These are phyloP conservation scores for Bombus cullumanus DNA, from an alignment of 1,140 invertebrate species.

Conservation along the genomic window DNA sequence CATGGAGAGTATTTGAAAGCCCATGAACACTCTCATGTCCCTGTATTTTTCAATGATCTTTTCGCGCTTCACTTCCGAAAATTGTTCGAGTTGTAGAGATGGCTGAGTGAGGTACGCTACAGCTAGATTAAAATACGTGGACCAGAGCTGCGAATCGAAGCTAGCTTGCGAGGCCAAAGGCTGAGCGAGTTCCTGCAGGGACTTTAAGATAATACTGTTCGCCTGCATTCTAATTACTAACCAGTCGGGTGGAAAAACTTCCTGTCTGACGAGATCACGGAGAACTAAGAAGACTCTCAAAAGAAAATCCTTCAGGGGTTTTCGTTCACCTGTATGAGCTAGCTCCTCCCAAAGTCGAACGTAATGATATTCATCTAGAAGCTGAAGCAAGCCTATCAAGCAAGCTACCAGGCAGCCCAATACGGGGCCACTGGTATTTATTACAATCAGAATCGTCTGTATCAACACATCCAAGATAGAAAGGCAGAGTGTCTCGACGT, in stretches of 20 bases:
- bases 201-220: slow-evolving; percentile 93
- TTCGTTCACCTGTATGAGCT: slow-evolving; percentile 85
- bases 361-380: slow-evolving; percentile 94
- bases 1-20: slow-evolving; percentile 96
- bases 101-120: slow-evolving; percentile 95
- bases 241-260: slow-evolving; percentile 96
- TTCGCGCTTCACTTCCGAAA: slow-evolving; percentile 90
- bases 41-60: slow-evolving; percentile 92
- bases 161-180: slow-evolving; percentile 89
- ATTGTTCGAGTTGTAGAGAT: slow-evolving; percentile 92
- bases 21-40: slow-evolving; percentile 96
- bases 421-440: slow-evolving; percentile 86
- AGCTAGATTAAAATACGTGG: slow-evolving; percentile 93
- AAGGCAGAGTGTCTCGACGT: slow-evolving; percentile 92
- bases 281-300: slow-evolving; percentile 95
- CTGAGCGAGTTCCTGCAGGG: slow-evolving; percentile 93
- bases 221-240: slow-evolving; percentile 95
- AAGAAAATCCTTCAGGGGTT: slow-evolving; percentile 94
- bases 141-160: slow-evolving; percentile 90
- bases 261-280: slow-evolving; percentile 90
- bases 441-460: slow-evolving; percentile 91
- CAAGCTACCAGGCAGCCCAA: slow-evolving; percentile 93
- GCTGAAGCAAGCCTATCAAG: slow-evolving; percentile 91
- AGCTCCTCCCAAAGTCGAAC: slow-evolving; percentile 93
- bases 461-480: slow-evolving; percentile 92